These are phyloP conservation scores for Diadema setosum DNA, from an alignment of 35 echinoderm and acorn worm genomes.

Conservation along the genomic window DNA sequence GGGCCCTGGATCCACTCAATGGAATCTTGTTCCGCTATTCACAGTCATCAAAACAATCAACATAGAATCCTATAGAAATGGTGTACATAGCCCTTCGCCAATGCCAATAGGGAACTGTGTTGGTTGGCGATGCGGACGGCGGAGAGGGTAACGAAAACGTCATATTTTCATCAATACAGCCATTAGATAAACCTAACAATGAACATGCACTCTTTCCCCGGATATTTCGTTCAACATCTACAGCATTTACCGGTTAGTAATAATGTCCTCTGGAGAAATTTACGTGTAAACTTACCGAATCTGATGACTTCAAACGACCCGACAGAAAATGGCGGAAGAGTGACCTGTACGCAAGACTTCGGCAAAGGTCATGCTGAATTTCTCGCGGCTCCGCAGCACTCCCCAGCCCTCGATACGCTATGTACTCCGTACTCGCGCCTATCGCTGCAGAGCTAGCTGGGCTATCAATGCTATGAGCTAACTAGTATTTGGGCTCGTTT, in stretches of 20 bases:
- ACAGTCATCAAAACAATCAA: not conserved
- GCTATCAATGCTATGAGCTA: too few relatives aligned
- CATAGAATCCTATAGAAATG: not conserved
- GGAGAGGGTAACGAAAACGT: not conserved
- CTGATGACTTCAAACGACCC: not conserved
- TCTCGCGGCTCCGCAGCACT: too few relatives aligned
- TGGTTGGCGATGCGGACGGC: too few relatives aligned
- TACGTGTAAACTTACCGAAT: not conserved
- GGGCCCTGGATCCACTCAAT: not conserved
- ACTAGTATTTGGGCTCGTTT: too few relatives aligned
- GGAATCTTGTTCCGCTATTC: not conserved
- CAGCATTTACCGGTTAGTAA: not conserved
- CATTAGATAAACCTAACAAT: not conserved
- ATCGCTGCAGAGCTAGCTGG: too few relatives aligned
- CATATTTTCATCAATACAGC: not conserved
- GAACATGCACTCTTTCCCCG: not conserved
- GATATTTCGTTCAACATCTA: not conserved
- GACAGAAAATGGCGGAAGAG: not conserved
- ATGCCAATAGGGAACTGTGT: too few relatives aligned
- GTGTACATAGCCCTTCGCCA: not conserved
- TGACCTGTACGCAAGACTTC: too few relatives aligned
- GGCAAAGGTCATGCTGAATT: too few relatives aligned
- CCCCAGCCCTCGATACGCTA: too few relatives aligned
- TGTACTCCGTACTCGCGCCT: too few relatives aligned
- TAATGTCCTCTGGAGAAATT: not conserved